Conservation (phyloP, 35 echinoderm and acorn worm genomes). For the Ophioderma brevispina region DNA sequence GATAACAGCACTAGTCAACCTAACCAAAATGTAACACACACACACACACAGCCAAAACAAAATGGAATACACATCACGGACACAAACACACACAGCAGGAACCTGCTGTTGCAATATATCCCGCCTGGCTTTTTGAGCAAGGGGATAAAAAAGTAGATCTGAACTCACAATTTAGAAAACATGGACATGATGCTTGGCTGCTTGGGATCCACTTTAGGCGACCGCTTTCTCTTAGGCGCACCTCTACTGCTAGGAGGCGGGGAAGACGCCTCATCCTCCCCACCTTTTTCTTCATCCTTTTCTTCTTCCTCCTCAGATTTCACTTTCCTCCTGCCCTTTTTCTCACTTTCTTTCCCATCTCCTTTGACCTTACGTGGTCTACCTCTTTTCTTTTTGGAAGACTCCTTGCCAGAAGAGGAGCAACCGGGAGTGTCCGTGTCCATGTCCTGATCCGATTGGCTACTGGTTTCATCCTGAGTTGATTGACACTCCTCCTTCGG, state of each 20-base stretch:
- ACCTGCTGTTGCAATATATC: too few relatives aligned
- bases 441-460: slow-evolving; percentile 83
- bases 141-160: too few relatives aligned
- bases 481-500: background rate
- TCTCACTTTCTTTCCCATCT: slow-evolving; percentile 32
- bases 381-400: slow-evolving; percentile 35
- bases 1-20: too few relatives aligned
- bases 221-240: slow-evolving; percentile 66
- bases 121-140: too few relatives aligned
- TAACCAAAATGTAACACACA: too few relatives aligned
- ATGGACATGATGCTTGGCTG: slow-evolving; percentile 93
- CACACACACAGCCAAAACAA: too few relatives aligned
- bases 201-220: slow-evolving; percentile 80
- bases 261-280: slow-evolving; percentile 16
- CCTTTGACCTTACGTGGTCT: slow-evolving; percentile 14
- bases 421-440: slow-evolving; percentile 36
- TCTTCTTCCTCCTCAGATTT: slow-evolving; percentile 45
- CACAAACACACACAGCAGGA: too few relatives aligned
- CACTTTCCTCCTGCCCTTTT: slow-evolving; percentile 67
- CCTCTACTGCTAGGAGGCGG: background rate
- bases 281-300: background rate
- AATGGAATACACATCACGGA: too few relatives aligned
- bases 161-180: slow-evolving; percentile 95
- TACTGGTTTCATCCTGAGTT: slow-evolving; percentile 14
- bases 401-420: background rate